Base-by-base conservation (phyloP, 2,113 vertebrate genomes). In the Orientallactaga bullata region DNA sequence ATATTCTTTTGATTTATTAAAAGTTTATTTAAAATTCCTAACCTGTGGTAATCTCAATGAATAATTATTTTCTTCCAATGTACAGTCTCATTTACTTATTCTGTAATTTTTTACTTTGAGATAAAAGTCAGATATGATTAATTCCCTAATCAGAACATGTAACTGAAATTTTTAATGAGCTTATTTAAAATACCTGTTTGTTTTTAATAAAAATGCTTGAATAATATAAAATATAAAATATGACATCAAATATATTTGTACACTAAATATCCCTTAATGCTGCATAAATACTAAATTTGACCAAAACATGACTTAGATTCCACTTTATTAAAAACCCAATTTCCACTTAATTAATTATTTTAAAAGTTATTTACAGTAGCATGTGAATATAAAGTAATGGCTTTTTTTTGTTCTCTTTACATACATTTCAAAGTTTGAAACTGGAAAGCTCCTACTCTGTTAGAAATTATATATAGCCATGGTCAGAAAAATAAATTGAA, bases 381-480 rank as follows among this genome's bases (percentile, higher is more conserved):
- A 98, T 95, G 88, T 96, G 89, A 97, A 55, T 95, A 13, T 85
- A 65, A 82, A 88, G 84, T 95, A 87, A 72, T 94, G 72, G 37
- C 91, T 72, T 96, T 87, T 94, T 17, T 86, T 15, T 77, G 55
- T 51, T 30, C 16, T 84, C 30, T 47, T 90, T 93, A 90, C 93
- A 79, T 86, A 68, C 20, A 95, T 93, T 92, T 63, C 63, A 94
- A 96, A 85, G 72, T n/a, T 93, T 35, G 93, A 84, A 89, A 65
- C 10, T 94, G 89, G 89, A 26, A 74, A 95, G 60, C 81, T 83
- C 39, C 1, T 24, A 63, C 83, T 95, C 84, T 91, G 13, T 73
- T 66, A 68, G 72, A 95, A 95, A 85, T 97, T 97, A 77, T 16
- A 61, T 68, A 96, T 63, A 96, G 82, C 71, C 94, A 86, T 94